Evolutionary conservation across 2,113 vertebrate species (phyloP).

Genomic region (Halichoeres trimaculatus): DNA sequence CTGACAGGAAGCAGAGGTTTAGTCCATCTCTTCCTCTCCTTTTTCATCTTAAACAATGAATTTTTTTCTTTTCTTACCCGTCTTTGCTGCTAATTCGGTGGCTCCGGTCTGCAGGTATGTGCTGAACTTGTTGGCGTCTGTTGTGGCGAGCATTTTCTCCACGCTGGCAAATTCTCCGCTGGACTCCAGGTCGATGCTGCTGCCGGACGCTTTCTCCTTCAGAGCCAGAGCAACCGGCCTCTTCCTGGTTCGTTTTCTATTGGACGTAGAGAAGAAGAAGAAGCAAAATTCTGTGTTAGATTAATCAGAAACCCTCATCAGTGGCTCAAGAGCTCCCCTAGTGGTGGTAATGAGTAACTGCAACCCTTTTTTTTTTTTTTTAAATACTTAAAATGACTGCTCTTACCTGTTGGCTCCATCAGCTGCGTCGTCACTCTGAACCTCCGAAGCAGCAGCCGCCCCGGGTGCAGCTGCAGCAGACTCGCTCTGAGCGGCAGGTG

Average conservation of each 20-base stretch:
- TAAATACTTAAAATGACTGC: too few species aligned
- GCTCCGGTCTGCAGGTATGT: constrained; percentile 89
- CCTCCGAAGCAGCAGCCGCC: not conserved
- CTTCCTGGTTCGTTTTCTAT: constrained; percentile 68
- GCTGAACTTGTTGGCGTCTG: constrained; percentile 95
- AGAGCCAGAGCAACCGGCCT: not conserved
- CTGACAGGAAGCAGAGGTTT: constrained; percentile 59
- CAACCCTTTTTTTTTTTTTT: too few species aligned
- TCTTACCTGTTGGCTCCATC: constrained; percentile 54
- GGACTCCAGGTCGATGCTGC: constrained; percentile 90
- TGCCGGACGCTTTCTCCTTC: constrained; percentile 47
- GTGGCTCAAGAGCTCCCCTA: not conserved
- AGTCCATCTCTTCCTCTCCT: not conserved
- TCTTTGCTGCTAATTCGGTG: constrained; percentile 81
- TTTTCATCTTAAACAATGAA: not conserved
- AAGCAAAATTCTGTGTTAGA: not conserved
- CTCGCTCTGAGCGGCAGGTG: not conserved
- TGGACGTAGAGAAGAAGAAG: not conserved
- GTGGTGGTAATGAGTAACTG: not conserved
- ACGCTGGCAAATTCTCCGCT: constrained; percentile 98
- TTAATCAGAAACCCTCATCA: too few species aligned
- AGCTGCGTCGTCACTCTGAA: not conserved
- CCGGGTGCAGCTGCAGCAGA: not conserved
- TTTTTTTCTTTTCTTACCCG: constrained; percentile 69
- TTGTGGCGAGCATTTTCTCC: constrained; percentile 97